Base-by-base conservation (phyloP, 1,140 invertebrate genomes). In the Aphaenogaster ashmeadi region DNA sequence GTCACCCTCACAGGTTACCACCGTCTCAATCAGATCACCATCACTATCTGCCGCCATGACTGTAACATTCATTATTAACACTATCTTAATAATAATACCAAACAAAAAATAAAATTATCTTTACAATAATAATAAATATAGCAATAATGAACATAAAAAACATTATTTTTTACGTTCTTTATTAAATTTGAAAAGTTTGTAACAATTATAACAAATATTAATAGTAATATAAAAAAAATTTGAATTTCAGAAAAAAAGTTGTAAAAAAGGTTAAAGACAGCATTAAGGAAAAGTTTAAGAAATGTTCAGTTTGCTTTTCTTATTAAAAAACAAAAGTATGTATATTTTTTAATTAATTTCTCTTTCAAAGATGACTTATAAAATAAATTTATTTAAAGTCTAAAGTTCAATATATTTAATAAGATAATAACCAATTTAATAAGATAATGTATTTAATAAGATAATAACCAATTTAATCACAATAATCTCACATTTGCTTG, bases 1-100 rank as follows among this genome's bases (percentile, higher is more conserved):
- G 95, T 98, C 97, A 91, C 98, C 98, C 95, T 98, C 97, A 95
- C 98, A 98, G 86, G 97, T 98, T 94, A 98, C 96, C 92, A 98
- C 97, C 92, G 97, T 97, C 95, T 97, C 96, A 93, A 97, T 96
- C 94, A 96, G 95, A 95, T 97, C 97, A 96, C 97, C 97, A 96
- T 96, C 96, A 96, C 97, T 97, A 95, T 97, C 97, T 95, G 97
- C 97, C 96, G 97, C 97, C 97, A 98, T 98, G 95, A 95, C 95
- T 95, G 88, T 58, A 87, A 91, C 69, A 89, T 56, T 74, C 15
- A 84, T 62, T 71, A 90, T 86, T 66, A 52, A 79, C 75, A 85
- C 87, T 78, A 83, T 54, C 60, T 81, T 64, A 83, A 62, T 58
- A 58, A 50, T 58, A 18, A 62, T 9, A n/a, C 1, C 21, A 67